Conservation (phyloP, 2,113 vertebrate species). For the Elephantulus edwardii region DNA sequence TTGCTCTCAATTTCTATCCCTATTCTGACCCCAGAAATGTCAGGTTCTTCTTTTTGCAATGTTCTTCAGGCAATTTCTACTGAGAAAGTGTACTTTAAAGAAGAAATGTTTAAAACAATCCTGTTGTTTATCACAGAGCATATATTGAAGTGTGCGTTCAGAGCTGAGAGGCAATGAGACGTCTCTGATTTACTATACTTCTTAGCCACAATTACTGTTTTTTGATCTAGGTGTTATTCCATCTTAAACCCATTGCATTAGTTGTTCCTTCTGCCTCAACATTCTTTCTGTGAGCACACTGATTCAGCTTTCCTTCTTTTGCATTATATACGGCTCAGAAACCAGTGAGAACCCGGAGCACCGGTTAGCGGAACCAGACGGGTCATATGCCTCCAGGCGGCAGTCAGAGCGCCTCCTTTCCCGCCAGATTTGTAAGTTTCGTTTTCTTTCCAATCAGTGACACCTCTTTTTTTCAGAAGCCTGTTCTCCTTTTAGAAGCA, state of each 20-base stretch:
- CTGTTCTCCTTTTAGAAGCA: not conserved
- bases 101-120: not conserved
- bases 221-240: not conserved
- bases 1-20: not conserved
- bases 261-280: not conserved
- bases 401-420: not conserved
- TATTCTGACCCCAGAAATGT: not conserved
- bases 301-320: not conserved
- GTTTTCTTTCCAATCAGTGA: not conserved
- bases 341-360: too few relatives aligned
- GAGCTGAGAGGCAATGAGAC: not conserved
- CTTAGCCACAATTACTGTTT: not conserved
- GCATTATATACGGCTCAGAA: too few relatives aligned
- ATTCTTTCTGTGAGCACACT: not conserved
- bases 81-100: slow-evolving; percentile 12
- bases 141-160: not conserved
- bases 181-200: not conserved
- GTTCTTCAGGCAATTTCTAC: not conserved
- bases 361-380: too few relatives aligned
- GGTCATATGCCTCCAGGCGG: accelerated
- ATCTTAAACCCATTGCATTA: not conserved
- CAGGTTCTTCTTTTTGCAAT: not conserved
- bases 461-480: not conserved
- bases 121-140: not conserved
- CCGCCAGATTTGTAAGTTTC: slow-evolving; percentile 70